Base-by-base conservation (phyloP, 2,888 invertebrate species). In the Venustoraphidia nigricollis region DNA sequence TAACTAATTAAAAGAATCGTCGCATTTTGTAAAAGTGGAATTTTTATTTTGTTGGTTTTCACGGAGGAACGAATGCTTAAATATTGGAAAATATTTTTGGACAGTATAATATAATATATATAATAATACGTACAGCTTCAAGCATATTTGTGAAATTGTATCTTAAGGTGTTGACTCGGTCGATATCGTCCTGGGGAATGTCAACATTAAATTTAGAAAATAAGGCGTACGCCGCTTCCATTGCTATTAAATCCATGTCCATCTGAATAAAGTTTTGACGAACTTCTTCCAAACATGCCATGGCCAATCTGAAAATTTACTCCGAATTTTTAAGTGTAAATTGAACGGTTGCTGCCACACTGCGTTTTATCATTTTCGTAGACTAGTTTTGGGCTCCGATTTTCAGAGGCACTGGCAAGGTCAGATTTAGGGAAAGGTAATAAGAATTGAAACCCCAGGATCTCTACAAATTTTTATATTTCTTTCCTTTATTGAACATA, bases 171-270 rank as follows among this genome's bases (percentile, higher is more conserved):
- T 88, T 84, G 2, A 88, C 86, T 62, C 80, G 74, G 49, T 90
- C 84, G 8, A 78, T 76, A 58, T 91, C 90, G 52, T 89, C 88
- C 62, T 79, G 79, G 0, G 81, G 76, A 36, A 88, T 76, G 50
- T 74, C 75, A 48, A 86, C 77, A 47, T 75, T 69, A 58, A 77
- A 84, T 54, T 75, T 73, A 9, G 67, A 63, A 60, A 89, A 80
- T n/a, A 83, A 72, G 0, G 71, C 72, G 61, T 89, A 91, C 0
- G 84, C 82, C 61, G 89, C 86, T 66, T 87, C 86, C 59, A 91
- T 86, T 5, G 82, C 67, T 54, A 75, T 77, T 37, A 89, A 62
- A 53, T 79, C 77, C 73, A 82, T 76, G 54, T 91, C 90, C 76
- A 89, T 81, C 53, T 79, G 75, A 57, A 89, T 86, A 58, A 83